phyloP scores from a whole-genome alignment of 2,888 invertebrate species.

The Syrphus vitripennis region DNA sequence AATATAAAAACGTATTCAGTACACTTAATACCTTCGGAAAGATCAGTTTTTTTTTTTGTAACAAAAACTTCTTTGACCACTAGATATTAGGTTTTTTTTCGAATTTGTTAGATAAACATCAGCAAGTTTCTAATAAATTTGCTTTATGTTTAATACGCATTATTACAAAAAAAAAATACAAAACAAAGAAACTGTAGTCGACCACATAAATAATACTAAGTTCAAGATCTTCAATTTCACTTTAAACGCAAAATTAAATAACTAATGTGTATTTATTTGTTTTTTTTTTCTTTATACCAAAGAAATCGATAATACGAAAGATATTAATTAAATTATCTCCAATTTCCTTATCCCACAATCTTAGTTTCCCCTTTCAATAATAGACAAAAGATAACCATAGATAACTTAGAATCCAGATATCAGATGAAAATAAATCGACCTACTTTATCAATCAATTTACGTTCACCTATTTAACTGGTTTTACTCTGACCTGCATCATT shows the following conservation, averaged over 20 bases:
- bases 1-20: too few species aligned
- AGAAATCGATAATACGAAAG: background rate
- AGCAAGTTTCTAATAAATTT: too few species aligned
- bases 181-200: background rate
- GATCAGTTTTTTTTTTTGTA: too few species aligned
- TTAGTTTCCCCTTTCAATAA: background rate
- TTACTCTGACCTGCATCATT: slow-evolving; percentile 61
- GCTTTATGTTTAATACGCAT: too few species aligned
- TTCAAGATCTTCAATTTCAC: background rate
- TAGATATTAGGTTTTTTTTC: too few species aligned
- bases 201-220: background rate
- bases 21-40: too few species aligned
- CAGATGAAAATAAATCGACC: slow-evolving; percentile 55
- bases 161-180: background rate
- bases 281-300: background rate
- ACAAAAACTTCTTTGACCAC: too few species aligned
- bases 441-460: slow-evolving; percentile 37
- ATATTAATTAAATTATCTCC: background rate
- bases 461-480: slow-evolving; percentile 26
- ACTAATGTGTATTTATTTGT: background rate
- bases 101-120: too few species aligned
- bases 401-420: background rate
- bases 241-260: background rate
- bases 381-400: background rate
- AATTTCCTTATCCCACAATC: slow-evolving; percentile 24